A percentile compares a stretch with the other conserved stretches of the same genome.
Evolutionary conservation across 2,888 invertebrate species (phyloP).

Genomic region (Callyntrura guangdongensis): DNA sequence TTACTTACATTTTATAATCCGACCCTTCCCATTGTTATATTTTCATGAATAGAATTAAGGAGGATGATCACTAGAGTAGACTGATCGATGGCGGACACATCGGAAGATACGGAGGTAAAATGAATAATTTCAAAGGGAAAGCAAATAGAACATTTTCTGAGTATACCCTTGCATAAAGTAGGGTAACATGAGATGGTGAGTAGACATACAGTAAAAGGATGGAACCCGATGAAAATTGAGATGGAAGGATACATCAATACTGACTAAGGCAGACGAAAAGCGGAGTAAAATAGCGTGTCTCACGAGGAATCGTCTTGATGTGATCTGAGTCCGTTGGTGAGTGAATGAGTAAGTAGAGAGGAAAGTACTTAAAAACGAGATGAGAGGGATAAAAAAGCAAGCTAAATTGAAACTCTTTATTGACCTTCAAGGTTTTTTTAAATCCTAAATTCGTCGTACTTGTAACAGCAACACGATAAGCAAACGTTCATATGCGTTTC

Average conservation of each 20-base stretch:
- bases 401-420: conserved; percentile 68
- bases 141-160: conserved; percentile 33
- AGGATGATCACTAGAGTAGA: too few relatives aligned
- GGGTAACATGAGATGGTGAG: neutral
- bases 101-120: too few relatives aligned
- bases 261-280: conserved; percentile 22
- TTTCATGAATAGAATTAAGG: too few relatives aligned
- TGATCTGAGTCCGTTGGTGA: too few relatives aligned
- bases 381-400: neutral
- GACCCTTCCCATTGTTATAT: too few relatives aligned
- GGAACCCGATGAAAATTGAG: conserved; percentile 64
- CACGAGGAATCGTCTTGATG: too few relatives aligned
- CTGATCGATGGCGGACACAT: neutral
- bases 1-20: too few relatives aligned
- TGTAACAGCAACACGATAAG: too few relatives aligned
- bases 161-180: conserved; percentile 8
- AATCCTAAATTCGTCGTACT: conserved; percentile 11
- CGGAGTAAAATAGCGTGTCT: conserved; percentile 41
- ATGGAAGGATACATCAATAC: conserved; percentile 33
- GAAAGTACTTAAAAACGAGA: too few relatives aligned
- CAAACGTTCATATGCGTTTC: neutral
- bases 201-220: neutral
- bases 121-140: neutral
- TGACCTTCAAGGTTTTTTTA: conserved; percentile 63
- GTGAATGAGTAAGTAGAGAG: conserved; percentile 43